Base-by-base conservation (phyloP, 2,888 invertebrate species). In the Escarpia spicata region DNA sequence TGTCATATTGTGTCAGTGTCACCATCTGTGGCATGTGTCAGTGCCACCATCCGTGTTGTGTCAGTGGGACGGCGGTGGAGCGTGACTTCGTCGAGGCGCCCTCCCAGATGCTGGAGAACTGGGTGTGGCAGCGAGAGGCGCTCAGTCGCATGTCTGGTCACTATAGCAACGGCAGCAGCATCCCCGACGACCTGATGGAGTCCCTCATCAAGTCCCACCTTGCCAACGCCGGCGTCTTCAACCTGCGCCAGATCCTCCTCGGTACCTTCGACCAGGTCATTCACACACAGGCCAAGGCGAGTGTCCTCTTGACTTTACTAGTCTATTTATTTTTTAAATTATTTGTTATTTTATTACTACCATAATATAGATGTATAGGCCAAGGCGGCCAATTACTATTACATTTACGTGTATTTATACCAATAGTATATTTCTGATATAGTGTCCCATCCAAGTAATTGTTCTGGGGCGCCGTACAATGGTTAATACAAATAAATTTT, bases 61-160 rank as follows among this genome's bases (percentile, higher is more conserved):
- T 43, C 94, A 96, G 96, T 95, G 97, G 97, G 15, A 96, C 96
- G 3, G 94, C 95, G 92, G 97, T 97, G 8, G 97, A 97, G 94
- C 95, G 97, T 90, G 97, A 97, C 95, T 97, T 97, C 95, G 96
- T 97, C n/a, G 97, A 97, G 94, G 97, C 97, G 1, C 97, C 97
- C 10, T 97, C 97, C 4, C 97, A 97, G 95, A 97, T 97, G 97
- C 94, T 97, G 93, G 97, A 97, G 95, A 97, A 97, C 95, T 97
- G 97, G 97, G 96, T 96, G 44, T 97, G 97, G 97, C 96, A 97
- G 94, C 95, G 95, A 92, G 97, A 97, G 91, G 96, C 97, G 4
- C 95, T 97, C 19, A 93, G 94, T 44, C 95, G 96, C 75, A 97
- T 97, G 97, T 97, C 97, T 6, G 94, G 94, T 45, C 97, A 97